These are phyloP conservation scores for Bombycilla garrulus DNA, from an alignment of 2,113 vertebrate species.

Conservation along the genomic window DNA sequence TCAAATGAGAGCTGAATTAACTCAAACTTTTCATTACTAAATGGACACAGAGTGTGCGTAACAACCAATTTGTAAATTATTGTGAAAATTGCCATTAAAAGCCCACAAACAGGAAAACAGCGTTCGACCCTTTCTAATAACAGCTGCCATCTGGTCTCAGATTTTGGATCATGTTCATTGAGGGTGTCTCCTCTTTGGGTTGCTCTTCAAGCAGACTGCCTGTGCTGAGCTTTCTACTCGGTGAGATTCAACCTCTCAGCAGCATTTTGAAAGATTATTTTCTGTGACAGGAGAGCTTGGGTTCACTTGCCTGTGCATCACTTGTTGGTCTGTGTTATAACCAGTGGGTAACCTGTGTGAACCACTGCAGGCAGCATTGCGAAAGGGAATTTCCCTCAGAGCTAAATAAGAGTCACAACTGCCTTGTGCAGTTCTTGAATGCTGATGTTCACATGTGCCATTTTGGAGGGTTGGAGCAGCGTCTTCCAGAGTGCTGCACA, in stretches of 20 bases:
- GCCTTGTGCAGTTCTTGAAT: not conserved
- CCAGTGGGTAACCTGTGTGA: not conserved
- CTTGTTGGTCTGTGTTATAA: not conserved
- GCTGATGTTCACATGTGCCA: rapidly evolving
- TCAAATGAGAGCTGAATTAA: not conserved
- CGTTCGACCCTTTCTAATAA: not conserved
- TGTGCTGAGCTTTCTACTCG: not conserved
- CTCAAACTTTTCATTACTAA: not conserved
- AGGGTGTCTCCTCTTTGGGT: not conserved
- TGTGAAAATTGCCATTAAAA: constrained; percentile 55
- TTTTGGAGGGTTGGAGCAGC: not conserved
- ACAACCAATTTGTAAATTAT: constrained; percentile 14
- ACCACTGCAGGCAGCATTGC: not conserved
- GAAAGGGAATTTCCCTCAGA: not conserved
- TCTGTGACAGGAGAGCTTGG: not conserved
- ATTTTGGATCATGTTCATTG: not conserved
- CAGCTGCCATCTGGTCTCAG: not conserved
- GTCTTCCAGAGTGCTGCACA: not conserved
- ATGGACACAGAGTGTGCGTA: not conserved
- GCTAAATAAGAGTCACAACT: not conserved
- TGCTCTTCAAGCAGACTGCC: rapidly evolving
- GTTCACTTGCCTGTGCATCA: not conserved
- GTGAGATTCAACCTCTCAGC: not conserved
- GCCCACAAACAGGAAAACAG: not conserved
- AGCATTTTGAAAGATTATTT: not conserved